phyloP scores from a whole-genome alignment of 2,888 invertebrate genomes.

The Abrostola tripartita region DNA sequence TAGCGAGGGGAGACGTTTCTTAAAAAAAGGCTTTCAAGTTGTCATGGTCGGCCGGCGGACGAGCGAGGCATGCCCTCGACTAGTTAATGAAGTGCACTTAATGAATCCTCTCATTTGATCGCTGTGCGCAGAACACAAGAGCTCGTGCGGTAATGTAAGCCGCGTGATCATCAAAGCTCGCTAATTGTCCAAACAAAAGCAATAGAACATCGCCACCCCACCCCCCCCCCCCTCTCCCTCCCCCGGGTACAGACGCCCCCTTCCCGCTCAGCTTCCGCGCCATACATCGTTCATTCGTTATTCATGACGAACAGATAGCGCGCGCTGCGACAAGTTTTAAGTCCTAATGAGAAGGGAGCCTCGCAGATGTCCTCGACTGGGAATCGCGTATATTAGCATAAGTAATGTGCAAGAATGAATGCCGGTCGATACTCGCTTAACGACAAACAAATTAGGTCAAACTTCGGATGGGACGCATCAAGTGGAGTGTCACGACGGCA shows the following conservation, averaged over 20 bases:
- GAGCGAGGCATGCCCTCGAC: too few relatives aligned
- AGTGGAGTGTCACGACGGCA: neutral
- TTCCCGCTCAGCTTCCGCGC: neutral
- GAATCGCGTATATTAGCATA: conserved; percentile 37
- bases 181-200: neutral
- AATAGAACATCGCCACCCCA: neutral
- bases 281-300: conserved; percentile 16
- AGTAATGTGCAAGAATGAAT: conserved; percentile 15
- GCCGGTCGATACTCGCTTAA: conserved; percentile 11
- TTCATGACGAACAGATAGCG: conserved; percentile 22
- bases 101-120: neutral
- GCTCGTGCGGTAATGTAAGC: neutral
- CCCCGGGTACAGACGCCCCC: neutral
- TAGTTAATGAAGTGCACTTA: neutral
- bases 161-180: neutral
- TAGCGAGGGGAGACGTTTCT: too few relatives aligned
- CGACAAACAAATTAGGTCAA: conserved; percentile 27
- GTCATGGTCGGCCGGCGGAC: too few relatives aligned
- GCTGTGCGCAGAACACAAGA: too few relatives aligned
- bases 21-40: too few relatives aligned
- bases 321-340: conserved; percentile 24
- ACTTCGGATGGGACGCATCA: conserved; percentile 8
- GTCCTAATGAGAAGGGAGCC: conserved; percentile 30
- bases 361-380: conserved; percentile 11
- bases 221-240: neutral